Conservation (phyloP, 2,113 vertebrate species). For the Amphilophus citrinellus region DNA sequence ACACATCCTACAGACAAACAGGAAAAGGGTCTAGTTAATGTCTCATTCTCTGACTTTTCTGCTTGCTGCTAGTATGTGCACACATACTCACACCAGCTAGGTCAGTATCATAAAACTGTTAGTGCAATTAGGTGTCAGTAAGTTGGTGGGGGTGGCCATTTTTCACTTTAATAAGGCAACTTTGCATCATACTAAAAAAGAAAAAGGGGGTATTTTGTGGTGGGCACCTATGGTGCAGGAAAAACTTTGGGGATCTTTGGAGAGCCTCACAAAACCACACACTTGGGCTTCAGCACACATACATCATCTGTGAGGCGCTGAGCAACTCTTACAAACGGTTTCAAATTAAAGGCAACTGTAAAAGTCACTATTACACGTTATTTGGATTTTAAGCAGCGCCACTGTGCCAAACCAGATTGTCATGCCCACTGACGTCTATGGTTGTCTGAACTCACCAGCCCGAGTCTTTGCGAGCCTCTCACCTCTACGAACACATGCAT, state of each 20-base stretch:
- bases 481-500: conserved; percentile 28
- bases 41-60: conserved; percentile 10
- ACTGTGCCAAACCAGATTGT: conserved; percentile 24
- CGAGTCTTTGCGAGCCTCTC: neutral
- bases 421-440: conserved; percentile 50
- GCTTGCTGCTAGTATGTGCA: neutral
- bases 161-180: conserved; percentile 10
- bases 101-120: conserved; percentile 28
- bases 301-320: conserved; percentile 36
- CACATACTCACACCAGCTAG: neutral
- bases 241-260: conserved; percentile 23
- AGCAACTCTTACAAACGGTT: conserved; percentile 36
- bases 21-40: conserved; percentile 9
- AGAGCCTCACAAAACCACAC: conserved; percentile 24
- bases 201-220: conserved; percentile 4
- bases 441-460: conserved; percentile 26
- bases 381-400: conserved; percentile 49
- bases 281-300: conserved; percentile 54
- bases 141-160: conserved; percentile 2
- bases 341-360: conserved; percentile 55
- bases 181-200: conserved; percentile 14
- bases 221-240: conserved; percentile 1
- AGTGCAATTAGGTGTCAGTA: conserved; percentile 3
- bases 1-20: conserved; percentile 42
- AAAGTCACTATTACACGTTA: conserved; percentile 57